Evolutionary conservation across 2,888 invertebrate species (phyloP).

Genomic region (Orthosia gothica): DNA sequence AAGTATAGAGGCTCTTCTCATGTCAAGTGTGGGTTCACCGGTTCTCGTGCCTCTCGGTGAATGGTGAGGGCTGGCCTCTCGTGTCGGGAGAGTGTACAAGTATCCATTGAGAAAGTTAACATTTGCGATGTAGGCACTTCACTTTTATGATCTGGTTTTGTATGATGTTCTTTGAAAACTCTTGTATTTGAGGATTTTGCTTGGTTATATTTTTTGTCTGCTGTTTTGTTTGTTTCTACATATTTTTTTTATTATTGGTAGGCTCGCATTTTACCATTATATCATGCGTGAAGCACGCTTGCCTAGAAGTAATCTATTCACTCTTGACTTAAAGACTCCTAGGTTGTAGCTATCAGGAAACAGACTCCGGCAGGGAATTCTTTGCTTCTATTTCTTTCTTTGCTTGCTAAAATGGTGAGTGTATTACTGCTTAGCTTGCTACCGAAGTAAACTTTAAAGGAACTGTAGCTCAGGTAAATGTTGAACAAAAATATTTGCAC

Average conservation of each 20-base stretch:
- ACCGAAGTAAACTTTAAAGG: background rate
- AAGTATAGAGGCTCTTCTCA: slow-evolving; percentile 47
- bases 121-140: slow-evolving; percentile 66
- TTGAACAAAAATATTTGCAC: slow-evolving; percentile 16
- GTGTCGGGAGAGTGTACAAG: slow-evolving; percentile 66
- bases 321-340: too few relatives aligned
- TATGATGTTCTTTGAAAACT: slow-evolving; percentile 30
- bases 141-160: slow-evolving; percentile 53
- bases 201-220: background rate
- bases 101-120: slow-evolving; percentile 68
- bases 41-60: slow-evolving; percentile 31
- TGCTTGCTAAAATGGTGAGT: background rate
- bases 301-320: too few relatives aligned
- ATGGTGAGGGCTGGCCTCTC: slow-evolving; percentile 59
- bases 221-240: background rate
- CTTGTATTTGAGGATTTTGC: slow-evolving; percentile 11
- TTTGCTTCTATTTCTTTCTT: background rate
- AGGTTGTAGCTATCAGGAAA: too few relatives aligned
- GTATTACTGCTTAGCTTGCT: background rate
- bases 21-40: slow-evolving; percentile 60
- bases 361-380: background rate
- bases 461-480: background rate
- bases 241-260: background rate
- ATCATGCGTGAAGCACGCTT: too few relatives aligned
- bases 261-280: too few relatives aligned